Conservation (phyloP, 2,797 vertebrate species). For the Propithecus deckenii region DNA sequence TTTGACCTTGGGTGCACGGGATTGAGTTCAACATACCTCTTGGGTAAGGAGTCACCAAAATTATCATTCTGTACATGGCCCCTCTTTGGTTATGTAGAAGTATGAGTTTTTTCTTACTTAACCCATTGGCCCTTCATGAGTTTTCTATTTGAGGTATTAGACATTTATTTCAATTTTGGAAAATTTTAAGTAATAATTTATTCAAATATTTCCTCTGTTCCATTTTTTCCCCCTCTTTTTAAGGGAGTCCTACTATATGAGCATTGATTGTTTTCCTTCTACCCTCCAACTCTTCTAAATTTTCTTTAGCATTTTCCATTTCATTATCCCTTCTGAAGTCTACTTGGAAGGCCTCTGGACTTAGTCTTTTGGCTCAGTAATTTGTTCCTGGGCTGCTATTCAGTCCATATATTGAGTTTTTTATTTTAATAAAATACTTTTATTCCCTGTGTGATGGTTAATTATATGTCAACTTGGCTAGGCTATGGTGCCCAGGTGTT, state of each 20-base stretch:
- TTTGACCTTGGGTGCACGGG: background rate
- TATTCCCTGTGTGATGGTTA: background rate
- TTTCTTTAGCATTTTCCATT: background rate
- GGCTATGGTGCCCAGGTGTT: background rate
- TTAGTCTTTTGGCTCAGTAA: background rate
- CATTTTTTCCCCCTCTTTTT: background rate
- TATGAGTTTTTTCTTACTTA: background rate
- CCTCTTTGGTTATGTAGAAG: background rate
- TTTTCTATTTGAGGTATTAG: background rate
- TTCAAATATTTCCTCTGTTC: background rate
- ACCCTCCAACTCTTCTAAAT: background rate
- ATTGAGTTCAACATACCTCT: background rate
- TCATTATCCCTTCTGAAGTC: background rate
- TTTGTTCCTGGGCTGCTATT: background rate
- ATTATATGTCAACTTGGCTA: background rate
- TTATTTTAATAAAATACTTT: constrained; percentile 27
- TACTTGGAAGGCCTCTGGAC: background rate
- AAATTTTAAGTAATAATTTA: background rate
- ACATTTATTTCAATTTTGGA: background rate
- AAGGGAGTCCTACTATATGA: background rate
- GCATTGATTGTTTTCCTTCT: background rate
- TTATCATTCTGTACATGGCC: background rate
- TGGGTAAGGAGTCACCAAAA: background rate
- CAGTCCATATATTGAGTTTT: background rate
- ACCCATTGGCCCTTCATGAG: background rate